Evolutionary conservation across 1,140 invertebrate species (phyloP), one percentile per base, ranked within the genome.

Genomic region (Euura lappo): DNA sequence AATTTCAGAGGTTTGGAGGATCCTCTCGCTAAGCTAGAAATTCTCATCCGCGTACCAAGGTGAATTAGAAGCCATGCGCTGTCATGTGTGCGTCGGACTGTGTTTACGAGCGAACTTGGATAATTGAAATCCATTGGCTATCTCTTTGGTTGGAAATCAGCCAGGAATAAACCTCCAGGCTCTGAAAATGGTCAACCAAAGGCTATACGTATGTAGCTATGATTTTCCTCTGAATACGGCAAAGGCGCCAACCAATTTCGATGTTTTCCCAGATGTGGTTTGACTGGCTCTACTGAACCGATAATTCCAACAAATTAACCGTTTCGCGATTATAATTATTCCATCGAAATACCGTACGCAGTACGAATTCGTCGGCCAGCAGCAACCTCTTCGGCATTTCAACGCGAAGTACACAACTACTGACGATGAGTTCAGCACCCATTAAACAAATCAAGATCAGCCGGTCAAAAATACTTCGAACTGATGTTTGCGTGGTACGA

Each of bases 61-160:
- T 0, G 13, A 60, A 60, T 60, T 60, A 60, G 10, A 6, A 11
- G 8, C 13, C 51, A 60, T n/a, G 51, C 3, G 4, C 51, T 60
- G 10, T 60, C 51, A 60, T 60, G 51, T 60, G 51, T n/a, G 5
- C 8, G 13, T 60, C 2, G 13, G 5, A 6, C 3, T 8, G 8
- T 86, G 83, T 86, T 87, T 88, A 82, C 83, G 79, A 82, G 85
- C 76, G 87, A 88, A 88, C 85, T 77, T 76, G 71, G 79, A 81
- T 88, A 87, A 88, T 88, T 88, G 87, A 88, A 88, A 87, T 87
- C 83, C 81, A 72, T 78, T 76, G 81, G 80, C 79, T n/a, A n/a
- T 79, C 82, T 81, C 75, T 80, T 80, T 77, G 78, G 76, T 72
- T 79, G 78, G 83, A 85, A 85, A 85, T 86, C 83, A 86, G 85